Evolutionary conservation across 1,140 invertebrate genomes (phyloP).

Genomic region (Drosophila virilis): DNA sequence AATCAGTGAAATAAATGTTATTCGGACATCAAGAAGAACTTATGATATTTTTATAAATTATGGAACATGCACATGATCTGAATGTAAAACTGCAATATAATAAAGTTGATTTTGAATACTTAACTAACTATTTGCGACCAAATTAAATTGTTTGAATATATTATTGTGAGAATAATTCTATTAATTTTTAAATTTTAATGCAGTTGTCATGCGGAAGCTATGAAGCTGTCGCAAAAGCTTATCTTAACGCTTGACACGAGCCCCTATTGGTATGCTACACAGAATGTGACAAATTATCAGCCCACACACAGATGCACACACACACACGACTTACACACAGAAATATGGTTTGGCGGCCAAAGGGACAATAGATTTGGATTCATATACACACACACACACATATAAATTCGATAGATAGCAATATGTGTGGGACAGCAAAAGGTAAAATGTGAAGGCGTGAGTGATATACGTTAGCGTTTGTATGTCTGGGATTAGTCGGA

Average conservation of each 20-base stretch:
- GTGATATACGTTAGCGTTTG: constrained; percentile 2
- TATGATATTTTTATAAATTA: too few species aligned
- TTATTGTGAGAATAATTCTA: neutral
- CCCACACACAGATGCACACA: neutral
- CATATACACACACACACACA: constrained; percentile 11
- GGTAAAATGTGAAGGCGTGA: constrained; percentile 20
- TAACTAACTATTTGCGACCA: neutral
- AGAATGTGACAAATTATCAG: constrained; percentile 22
- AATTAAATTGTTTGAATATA: neutral
- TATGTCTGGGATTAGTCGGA: neutral
- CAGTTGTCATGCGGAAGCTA: neutral
- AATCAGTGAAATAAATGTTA: too few species aligned
- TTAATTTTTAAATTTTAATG: constrained; percentile 3
- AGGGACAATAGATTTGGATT: constrained; percentile 33
- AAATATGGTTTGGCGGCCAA: neutral
- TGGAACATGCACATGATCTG: too few species aligned
- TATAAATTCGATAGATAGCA: constrained; percentile 12
- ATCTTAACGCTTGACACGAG: constrained; percentile 36
- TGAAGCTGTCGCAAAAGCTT: constrained; percentile 6
- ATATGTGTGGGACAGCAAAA: constrained; percentile 25
- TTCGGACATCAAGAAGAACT: too few species aligned
- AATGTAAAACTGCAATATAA: too few species aligned
- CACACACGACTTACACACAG: neutral
- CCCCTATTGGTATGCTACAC: constrained; percentile 26
- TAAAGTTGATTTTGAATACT: too few species aligned